Evolutionary conservation across 2,797 vertebrate genomes (phyloP).

Genomic region (Hybognathus amarus): DNA sequence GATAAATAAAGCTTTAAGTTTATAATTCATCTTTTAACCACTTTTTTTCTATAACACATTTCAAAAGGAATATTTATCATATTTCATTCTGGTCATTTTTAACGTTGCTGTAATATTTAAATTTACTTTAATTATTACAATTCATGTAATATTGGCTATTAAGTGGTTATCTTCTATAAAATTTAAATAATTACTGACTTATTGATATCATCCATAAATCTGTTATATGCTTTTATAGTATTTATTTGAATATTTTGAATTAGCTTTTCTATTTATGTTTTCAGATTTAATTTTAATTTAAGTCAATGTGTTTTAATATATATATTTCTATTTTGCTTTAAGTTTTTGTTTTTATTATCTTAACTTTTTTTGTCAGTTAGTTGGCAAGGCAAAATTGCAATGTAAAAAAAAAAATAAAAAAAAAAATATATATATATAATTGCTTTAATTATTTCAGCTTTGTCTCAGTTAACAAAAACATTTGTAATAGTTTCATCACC

Average conservation of each 20-base stretch:
- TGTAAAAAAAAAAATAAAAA: too few species aligned
- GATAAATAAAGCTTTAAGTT: not conserved
- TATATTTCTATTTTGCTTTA: not conserved
- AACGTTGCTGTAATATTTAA: not conserved
- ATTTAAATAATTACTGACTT: not conserved
- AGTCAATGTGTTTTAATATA: not conserved
- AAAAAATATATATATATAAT: too few species aligned
- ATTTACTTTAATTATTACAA: not conserved
- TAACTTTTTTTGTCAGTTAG: not conserved
- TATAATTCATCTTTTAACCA: not conserved
- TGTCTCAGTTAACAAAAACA: not conserved
- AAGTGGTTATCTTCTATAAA: not conserved
- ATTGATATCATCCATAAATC: not conserved
- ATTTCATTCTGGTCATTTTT: not conserved
- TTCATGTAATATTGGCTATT: not conserved
- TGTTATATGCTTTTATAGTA: not conserved
- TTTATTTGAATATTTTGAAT: not conserved
- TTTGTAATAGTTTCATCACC: not conserved
- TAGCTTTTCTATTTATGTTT: not conserved
- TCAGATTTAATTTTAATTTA: not conserved
- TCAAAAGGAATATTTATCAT: not conserved
- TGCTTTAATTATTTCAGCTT: too few species aligned
- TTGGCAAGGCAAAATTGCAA: too few species aligned
- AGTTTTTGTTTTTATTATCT: not conserved
- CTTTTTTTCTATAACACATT: not conserved